Percentiles rank a stretch among this genome's conserved stretches.
Conservation (phyloP, 2,888 invertebrate species). For the Gastrophysa polygoni region DNA sequence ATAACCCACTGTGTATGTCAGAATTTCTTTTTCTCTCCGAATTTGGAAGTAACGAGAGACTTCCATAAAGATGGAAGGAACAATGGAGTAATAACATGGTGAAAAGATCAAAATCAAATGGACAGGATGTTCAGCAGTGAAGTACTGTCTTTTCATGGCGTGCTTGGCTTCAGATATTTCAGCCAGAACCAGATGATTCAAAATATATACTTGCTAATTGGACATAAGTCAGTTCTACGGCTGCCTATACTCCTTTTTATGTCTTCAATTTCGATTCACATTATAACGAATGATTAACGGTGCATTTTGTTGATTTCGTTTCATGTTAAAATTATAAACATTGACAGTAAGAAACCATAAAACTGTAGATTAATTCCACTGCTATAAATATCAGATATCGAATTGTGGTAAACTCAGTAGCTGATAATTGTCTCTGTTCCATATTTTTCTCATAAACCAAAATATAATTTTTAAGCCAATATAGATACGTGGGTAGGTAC, state of each 20-base stretch:
- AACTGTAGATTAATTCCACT: not conserved
- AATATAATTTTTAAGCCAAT: too few relatives aligned
- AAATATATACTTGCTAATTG: constrained; percentile 58
- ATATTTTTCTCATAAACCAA: too few relatives aligned
- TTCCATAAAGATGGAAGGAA: constrained; percentile 53
- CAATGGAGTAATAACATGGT: constrained; percentile 51
- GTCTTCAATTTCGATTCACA: constrained; percentile 53
- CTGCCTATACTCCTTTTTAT: constrained; percentile 51
- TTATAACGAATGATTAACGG: constrained; percentile 46
- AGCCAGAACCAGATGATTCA: constrained; percentile 54
- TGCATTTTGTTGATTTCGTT: constrained; percentile 45
- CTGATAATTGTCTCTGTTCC: not conserved
- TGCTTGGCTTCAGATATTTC: constrained; percentile 50
- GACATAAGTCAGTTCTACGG: constrained; percentile 56
- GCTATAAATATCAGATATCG: not conserved
- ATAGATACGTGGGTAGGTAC: too few relatives aligned
- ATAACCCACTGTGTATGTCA: too few relatives aligned
- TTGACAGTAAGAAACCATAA: constrained; percentile 14
- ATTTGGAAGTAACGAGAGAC: constrained; percentile 36
- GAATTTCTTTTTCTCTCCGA: constrained; percentile 26
- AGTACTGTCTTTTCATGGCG: constrained; percentile 35
- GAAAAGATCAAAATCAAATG: constrained; percentile 56
- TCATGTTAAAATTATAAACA: constrained; percentile 23
- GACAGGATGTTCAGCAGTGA: constrained; percentile 44
- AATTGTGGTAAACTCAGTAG: not conserved